Base-by-base conservation (phyloP, 2,888 invertebrate species). In the Therioaphis trifolii region DNA sequence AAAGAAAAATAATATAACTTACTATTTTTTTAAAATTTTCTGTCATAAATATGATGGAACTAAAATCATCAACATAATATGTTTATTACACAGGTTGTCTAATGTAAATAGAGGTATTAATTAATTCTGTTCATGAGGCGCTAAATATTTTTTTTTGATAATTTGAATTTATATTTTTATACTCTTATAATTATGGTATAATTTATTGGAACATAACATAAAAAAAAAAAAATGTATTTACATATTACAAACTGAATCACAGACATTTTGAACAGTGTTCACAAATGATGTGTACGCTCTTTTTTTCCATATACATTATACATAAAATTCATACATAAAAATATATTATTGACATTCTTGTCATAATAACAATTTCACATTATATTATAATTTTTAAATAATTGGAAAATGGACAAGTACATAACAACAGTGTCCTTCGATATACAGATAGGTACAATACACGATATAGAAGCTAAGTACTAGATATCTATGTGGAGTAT, bases 251-350 rank as follows among this genome's bases (percentile, higher is more conserved):
- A 74, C 61, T 63, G 72, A 82, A 82, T 82, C 80, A 82, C 80
- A 82, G 80, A 82, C 80, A 82, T 82, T 82, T 49, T 82, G 71
- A 82, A 74, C 80, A 82, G 35, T 71, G 80, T 82, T 82, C 80
- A 49, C 61, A 72, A 72, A 82, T 82, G 80, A 82, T 72, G 80
- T 82, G 80, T 82, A 82, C 49, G 66, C 66, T 78, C 52, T 78
- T 68, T 15, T 49, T 80, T 80, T 46, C 46, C 72, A 72, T 40
- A 46, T 15, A 49, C 46, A 66, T 63, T 63, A 43, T 29, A 76
- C 29, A 66, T 35, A 27, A 77, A 69, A 49, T 79, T 58, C 21
- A 55, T 27, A 14, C n/a, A 40, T 40, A 69, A 27, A 58, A 58
- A 27, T 80, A 71, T 58, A 69, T 43, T 55, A 27, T 43, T 24